Base-by-base conservation (phyloP, 2,888 invertebrate genomes). In the Hirtodrosophila cameraria region DNA sequence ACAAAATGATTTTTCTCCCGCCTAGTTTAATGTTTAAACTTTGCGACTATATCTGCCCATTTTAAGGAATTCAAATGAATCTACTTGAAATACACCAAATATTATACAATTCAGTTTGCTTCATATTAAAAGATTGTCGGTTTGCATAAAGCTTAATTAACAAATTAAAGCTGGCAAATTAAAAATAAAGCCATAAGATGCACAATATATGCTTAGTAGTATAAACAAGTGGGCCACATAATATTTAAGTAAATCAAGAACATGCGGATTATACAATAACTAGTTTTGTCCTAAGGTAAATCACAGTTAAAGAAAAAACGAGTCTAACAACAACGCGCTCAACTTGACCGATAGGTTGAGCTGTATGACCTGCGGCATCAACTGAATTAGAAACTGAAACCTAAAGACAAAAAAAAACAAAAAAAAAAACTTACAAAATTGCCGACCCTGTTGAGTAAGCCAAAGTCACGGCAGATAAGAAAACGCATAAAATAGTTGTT, bases 331-430 rank as follows among this genome's bases (percentile, higher is more conserved):
- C 36, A 69, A 78, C 67, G 68, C 61, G 83, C 62, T 78, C 63
- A 78, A 73, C 82, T 83, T 82, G 82, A 79, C 84, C 82, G 84
- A 74, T 78, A 62, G 75, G 45, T 62, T 36, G 35, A 38, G 41
- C 66, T 61, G 58, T 59, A 60, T 83, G 81, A 83, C 84, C 75
- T 63, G 78, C 54, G 52, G 63, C 50, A 25, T 27, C 33, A 28
- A 49, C n/a, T 27, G 25, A 42, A 36, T 42, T 28, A 33, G 18
- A 38, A 39, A 33, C 31, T 15, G 16, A 31, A 30, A 46, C 23
- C n/a, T n/a, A n/a, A n/a, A n/a, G n/a, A n/a, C n/a, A n/a, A n/a
- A n/a, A n/a, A n/a, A n/a, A n/a, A n/a, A n/a, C n/a, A n/a, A n/a
- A n/a, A n/a, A n/a, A n/a, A n/a, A n/a, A n/a, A n/a, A n/a, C n/a